Evolutionary conservation across 2,888 invertebrate genomes (phyloP).

Genomic region (Clivina fossor): DNA sequence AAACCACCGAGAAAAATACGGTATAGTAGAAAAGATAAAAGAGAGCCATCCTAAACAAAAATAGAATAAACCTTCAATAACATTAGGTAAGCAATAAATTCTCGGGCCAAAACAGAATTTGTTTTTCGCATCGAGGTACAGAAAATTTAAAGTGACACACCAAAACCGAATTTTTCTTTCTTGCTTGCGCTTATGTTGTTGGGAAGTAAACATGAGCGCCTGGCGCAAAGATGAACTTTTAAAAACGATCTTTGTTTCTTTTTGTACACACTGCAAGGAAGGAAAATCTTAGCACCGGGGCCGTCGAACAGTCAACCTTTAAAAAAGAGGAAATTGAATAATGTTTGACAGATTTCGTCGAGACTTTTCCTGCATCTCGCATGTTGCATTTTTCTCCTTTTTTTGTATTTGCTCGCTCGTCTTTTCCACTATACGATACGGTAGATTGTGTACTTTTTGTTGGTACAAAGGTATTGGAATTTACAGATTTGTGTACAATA

Average conservation of each 20-base stretch:
- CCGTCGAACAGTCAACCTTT: slow-evolving; percentile 21
- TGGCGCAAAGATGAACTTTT: slow-evolving; percentile 18
- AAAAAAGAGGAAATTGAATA: slow-evolving; percentile 31
- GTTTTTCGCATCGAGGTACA: slow-evolving; percentile 4
- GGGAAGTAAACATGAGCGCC: not conserved
- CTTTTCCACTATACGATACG: too few species aligned
- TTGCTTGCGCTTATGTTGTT: not conserved
- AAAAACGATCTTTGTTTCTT: slow-evolving; percentile 27
- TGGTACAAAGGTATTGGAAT: too few species aligned
- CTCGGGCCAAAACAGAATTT: slow-evolving; percentile 1
- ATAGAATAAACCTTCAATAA: not conserved
- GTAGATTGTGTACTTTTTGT: too few species aligned
- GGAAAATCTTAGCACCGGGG: slow-evolving; percentile 16
- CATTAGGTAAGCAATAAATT: slow-evolving; percentile 13
- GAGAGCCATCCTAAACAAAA: too few species aligned
- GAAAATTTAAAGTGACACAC: slow-evolving; percentile 25
- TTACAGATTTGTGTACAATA: too few species aligned
- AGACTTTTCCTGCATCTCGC: not conserved
- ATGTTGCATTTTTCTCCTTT: too few species aligned
- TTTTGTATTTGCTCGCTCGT: too few species aligned
- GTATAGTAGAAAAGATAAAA: not conserved
- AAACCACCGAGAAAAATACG: not conserved
- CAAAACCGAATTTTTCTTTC: slow-evolving; percentile 22
- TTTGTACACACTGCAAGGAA: too few species aligned
- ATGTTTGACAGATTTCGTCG: slow-evolving; percentile 28